phyloP scores from a whole-genome alignment of 2,113 vertebrate genomes.

The Lontra canadensis region DNA sequence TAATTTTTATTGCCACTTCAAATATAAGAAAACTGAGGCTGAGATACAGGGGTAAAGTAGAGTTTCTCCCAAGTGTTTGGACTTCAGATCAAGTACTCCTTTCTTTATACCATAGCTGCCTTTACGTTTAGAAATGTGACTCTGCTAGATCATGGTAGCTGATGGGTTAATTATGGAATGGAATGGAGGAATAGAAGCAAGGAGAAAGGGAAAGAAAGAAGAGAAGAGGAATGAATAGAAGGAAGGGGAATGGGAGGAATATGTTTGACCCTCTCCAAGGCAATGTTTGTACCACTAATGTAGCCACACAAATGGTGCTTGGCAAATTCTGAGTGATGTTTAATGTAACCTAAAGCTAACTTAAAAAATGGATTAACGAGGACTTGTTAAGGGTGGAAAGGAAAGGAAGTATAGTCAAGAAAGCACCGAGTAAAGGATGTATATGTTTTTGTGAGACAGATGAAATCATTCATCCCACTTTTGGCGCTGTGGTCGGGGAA shows the following conservation, averaged over 20 bases:
- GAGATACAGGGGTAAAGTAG: neutral
- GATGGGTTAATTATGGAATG: neutral
- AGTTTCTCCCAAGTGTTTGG: neutral
- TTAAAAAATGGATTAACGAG: conserved; percentile 41
- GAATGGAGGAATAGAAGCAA: neutral
- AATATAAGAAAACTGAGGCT: neutral
- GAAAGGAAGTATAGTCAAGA: neutral
- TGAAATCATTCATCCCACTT: conserved; percentile 38
- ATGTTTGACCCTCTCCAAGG: neutral
- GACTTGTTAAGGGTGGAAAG: neutral
- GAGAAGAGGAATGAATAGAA: neutral
- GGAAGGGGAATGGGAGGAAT: neutral
- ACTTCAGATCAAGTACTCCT: conserved; percentile 1
- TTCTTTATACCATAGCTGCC: neutral
- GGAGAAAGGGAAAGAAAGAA: neutral
- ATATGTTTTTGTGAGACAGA: conserved; percentile 30
- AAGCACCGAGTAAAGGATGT: neutral
- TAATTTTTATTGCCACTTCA: neutral
- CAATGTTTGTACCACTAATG: neutral
- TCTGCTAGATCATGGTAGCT: neutral
- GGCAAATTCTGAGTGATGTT: conserved; percentile 9
- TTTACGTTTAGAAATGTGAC: neutral
- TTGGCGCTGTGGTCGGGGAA: neutral
- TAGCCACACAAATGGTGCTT: neutral
- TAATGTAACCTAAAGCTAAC: conserved; percentile 5